Evolutionary conservation across 2,113 vertebrate species (phyloP).

Genomic region (Synodontis membranacea): DNA sequence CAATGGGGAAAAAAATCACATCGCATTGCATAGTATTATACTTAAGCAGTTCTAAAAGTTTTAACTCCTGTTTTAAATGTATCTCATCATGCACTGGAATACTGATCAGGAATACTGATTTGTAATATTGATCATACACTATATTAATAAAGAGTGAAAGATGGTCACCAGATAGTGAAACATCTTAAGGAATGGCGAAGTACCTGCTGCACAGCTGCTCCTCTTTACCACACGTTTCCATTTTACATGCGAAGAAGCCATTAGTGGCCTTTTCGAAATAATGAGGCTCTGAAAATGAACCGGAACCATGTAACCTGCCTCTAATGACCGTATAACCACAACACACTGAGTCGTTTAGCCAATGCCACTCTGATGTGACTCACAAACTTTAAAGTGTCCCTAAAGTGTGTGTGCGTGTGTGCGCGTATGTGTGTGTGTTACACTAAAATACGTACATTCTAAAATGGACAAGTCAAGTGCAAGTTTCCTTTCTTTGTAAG

Average conservation of each 20-base stretch:
- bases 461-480: neutral
- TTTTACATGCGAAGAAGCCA: constrained; percentile 47
- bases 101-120: neutral
- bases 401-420: too few relatives aligned
- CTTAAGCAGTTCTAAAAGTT: neutral
- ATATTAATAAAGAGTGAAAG: constrained; percentile 1
- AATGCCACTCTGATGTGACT: constrained; percentile 23
- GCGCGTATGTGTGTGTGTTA: neutral
- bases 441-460: neutral
- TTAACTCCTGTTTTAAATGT: neutral
- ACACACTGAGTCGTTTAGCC: constrained; percentile 58
- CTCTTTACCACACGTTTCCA: constrained; percentile 21
- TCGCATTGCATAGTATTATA: neutral
- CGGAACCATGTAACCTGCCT: constrained; percentile 60
- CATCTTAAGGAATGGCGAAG: neutral
- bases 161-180: neutral
- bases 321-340: constrained; percentile 64
- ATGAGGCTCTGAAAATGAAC: constrained; percentile 47
- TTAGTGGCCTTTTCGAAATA: constrained; percentile 59
- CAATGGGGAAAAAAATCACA: neutral
- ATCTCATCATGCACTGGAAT: neutral
- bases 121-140: neutral
- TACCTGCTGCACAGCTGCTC: constrained; percentile 54
- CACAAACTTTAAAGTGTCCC: neutral
- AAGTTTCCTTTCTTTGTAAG: too few relatives aligned